Conservation (phyloP, 1,140 invertebrate species). For the Trachelipus rathkii region DNA sequence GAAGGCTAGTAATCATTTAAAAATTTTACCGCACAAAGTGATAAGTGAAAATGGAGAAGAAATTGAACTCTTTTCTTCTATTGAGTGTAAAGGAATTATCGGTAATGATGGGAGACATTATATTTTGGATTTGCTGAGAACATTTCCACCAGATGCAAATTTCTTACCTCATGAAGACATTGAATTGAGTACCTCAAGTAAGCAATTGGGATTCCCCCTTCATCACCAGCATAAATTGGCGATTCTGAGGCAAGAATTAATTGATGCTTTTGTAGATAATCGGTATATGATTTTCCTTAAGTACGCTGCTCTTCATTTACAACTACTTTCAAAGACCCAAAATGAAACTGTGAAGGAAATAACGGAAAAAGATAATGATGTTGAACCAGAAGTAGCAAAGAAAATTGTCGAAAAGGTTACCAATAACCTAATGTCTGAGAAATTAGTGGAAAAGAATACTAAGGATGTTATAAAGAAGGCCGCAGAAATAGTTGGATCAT, state of each 20-base stretch:
- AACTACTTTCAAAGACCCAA: conserved; percentile 71
- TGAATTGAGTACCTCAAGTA: conserved; percentile 77
- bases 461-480: conserved; percentile 85
- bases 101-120: conserved; percentile 98
- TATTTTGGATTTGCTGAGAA: conserved; percentile 90
- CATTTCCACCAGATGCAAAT: conserved; percentile 97
- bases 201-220: conserved; percentile 84
- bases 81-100: conserved; percentile 98
- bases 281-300: conserved; percentile 95
- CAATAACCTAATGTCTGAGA: conserved; percentile 73
- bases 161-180: conserved; percentile 81
- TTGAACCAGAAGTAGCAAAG: conserved; percentile 74
- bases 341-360: conserved; percentile 44
- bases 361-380: conserved; percentile 41
- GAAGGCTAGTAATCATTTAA: conserved; percentile 88
- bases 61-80: conserved; percentile 91
- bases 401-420: conserved; percentile 86
- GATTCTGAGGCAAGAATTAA: conserved; percentile 90
- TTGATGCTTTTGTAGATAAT: conserved; percentile 94
- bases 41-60: conserved; percentile 88
- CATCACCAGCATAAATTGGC: conserved; percentile 93
- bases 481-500: conserved; percentile 80
- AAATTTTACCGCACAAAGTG: conserved; percentile 92
- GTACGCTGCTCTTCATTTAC: conserved; percentile 87
- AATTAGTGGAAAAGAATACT: conserved; percentile 78